Conservation (phyloP, 2,888 invertebrate species). For the Chironomus tentans region DNA sequence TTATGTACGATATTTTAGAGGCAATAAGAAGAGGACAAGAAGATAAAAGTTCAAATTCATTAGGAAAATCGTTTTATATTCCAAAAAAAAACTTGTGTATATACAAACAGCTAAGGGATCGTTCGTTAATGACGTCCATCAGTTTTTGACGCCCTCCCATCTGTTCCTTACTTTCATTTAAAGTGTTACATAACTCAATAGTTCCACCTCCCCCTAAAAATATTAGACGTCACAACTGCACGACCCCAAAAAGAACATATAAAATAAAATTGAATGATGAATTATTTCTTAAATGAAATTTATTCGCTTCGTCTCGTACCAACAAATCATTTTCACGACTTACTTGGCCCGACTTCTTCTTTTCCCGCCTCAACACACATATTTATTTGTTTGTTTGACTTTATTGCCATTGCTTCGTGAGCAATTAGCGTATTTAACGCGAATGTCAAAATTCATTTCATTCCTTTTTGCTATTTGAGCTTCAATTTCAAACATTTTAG, state of each 20-base stretch:
- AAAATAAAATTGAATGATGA: background rate
- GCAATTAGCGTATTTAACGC: background rate
- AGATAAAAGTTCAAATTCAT: slow-evolving; percentile 5
- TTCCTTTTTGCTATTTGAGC: background rate
- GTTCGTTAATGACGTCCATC: no score
- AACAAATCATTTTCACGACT: slow-evolving; percentile 6
- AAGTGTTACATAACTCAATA: no score
- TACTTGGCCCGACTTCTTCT: background rate
- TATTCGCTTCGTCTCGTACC: background rate
- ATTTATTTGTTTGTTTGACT: background rate
- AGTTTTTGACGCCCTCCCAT: no score
- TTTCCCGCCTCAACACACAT: no score
- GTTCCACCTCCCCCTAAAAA: no score
- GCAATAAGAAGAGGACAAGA: background rate
- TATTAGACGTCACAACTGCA: no score
- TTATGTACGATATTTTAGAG: background rate
- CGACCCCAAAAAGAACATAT: background rate
- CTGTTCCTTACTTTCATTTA: no score
- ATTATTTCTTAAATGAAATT: slow-evolving; percentile 6
- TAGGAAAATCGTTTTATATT: background rate
- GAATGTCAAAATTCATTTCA: background rate
- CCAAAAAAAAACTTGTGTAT: background rate
- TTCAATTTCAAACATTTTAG: no score
- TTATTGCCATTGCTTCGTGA: background rate
- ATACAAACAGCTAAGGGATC: no score